Evolutionary conservation across 2,888 invertebrate genomes (phyloP).

Genomic region (Agapostemon virescens): DNA sequence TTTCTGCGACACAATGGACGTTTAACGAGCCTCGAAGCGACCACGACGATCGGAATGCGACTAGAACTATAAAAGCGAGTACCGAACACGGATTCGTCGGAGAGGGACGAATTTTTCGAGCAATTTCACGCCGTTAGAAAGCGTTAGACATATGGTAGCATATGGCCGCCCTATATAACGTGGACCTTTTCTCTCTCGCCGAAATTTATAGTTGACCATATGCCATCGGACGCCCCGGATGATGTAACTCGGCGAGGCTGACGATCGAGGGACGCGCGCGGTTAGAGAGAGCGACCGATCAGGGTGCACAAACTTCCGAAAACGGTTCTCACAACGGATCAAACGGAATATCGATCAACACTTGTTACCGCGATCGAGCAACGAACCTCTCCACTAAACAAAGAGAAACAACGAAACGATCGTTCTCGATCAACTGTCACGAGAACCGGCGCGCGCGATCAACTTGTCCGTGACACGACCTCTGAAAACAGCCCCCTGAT

Average conservation of each 20-base stretch:
- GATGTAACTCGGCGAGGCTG: slow-evolving; percentile 35
- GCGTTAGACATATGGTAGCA: slow-evolving; percentile 41
- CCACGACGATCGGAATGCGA: neutral
- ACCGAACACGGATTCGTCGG: neutral
- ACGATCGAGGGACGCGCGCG: neutral
- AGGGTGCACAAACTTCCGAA: neutral
- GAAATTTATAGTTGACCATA: slow-evolving; percentile 63
- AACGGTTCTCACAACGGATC: neutral
- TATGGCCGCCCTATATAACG: slow-evolving; percentile 49
- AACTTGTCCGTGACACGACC: neutral
- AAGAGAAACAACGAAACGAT: too few relatives aligned
- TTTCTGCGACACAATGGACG: neutral
- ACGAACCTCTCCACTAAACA: neutral
- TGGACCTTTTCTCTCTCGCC: slow-evolving; percentile 40
- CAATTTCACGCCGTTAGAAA: slow-evolving; percentile 10
- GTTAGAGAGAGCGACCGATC: neutral
- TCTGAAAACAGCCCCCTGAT: too few relatives aligned
- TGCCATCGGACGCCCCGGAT: slow-evolving; percentile 39
- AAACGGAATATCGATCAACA: too few relatives aligned
- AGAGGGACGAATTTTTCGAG: neutral
- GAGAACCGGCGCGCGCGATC: neutral
- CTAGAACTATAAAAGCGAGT: neutral
- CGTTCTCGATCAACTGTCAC: too few relatives aligned
- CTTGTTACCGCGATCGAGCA: neutral
- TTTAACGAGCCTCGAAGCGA: neutral